These are phyloP conservation scores for Dasypogon diadema DNA, from an alignment of 2,888 invertebrate genomes.

Conservation along the genomic window DNA sequence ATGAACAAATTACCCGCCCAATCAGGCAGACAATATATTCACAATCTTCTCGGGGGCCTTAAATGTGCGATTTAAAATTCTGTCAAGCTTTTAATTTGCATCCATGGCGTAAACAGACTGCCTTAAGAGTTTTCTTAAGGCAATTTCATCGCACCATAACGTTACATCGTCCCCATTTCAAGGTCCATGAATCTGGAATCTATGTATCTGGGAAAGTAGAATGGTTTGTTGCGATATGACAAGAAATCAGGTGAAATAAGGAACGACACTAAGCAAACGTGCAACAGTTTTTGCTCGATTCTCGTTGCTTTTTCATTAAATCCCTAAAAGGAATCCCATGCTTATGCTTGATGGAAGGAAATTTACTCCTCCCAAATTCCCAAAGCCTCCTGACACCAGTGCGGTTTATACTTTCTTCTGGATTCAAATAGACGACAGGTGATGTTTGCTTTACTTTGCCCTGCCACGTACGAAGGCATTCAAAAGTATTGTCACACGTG, in stretches of 20 bases:
- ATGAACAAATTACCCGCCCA: slow-evolving; percentile 27
- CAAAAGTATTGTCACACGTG: too few relatives aligned
- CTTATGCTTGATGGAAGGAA: too few relatives aligned
- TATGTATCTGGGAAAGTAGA: neutral
- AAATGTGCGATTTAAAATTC: slow-evolving; percentile 22
- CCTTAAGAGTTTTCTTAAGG: too few relatives aligned
- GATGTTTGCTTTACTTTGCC: too few relatives aligned
- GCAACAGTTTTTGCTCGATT: neutral
- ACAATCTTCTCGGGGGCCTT: neutral
- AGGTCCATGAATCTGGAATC: too few relatives aligned
- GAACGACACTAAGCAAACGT: neutral
- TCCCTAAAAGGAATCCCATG: neutral
- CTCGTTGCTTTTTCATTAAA: neutral
- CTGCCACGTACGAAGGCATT: neutral
- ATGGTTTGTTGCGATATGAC: slow-evolving; percentile 1
- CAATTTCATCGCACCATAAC: too few relatives aligned
- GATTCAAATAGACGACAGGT: too few relatives aligned
- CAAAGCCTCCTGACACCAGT: too few relatives aligned
- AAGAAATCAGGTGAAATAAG: neutral
- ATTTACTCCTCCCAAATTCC: too few relatives aligned
- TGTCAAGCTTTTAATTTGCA: slow-evolving; percentile 33
- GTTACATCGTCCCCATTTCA: too few relatives aligned
- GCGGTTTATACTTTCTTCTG: too few relatives aligned
- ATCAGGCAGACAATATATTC: neutral
- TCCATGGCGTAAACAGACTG: neutral